Evolutionary conservation across 1,140 invertebrate species (phyloP).

Genomic region (Drosophila lacteicornis): DNA sequence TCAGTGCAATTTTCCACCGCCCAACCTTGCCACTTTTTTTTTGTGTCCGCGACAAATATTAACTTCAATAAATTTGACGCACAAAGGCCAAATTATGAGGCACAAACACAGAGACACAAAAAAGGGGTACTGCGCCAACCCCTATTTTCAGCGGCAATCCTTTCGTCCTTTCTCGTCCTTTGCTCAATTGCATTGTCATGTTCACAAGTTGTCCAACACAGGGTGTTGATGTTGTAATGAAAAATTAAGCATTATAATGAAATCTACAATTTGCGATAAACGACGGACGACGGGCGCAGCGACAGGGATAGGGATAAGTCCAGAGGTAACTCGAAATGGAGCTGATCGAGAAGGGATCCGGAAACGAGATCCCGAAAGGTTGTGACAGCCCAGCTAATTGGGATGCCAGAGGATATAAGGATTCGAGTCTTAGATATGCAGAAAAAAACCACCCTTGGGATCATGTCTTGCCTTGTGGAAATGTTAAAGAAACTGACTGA

Average conservation of each 20-base stretch:
- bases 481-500: neutral
- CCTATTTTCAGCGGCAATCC: constrained; percentile 14
- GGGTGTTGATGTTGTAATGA: constrained; percentile 81
- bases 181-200: constrained; percentile 81
- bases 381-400: constrained; percentile 53
- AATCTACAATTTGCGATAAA: constrained; percentile 62
- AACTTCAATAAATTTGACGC: constrained; percentile 80
- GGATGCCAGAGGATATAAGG: neutral
- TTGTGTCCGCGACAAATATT: constrained; percentile 69
- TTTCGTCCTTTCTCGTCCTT: constrained; percentile 18
- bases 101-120: neutral
- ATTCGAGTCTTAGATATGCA: too few species aligned
- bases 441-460: constrained; percentile 1
- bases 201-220: constrained; percentile 80
- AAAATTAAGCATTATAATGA: constrained; percentile 80
- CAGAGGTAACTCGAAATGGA: constrained; percentile 41
- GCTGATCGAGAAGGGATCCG: constrained; percentile 11
- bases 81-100: constrained; percentile 69
- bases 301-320: constrained; percentile 15
- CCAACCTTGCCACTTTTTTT: constrained; percentile 2
- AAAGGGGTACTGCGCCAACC: constrained; percentile 52
- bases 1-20: constrained; percentile 42
- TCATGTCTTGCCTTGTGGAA: neutral
- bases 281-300: constrained; percentile 16
- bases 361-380: constrained; percentile 13